Evolutionary conservation across 2,113 vertebrate species (phyloP), one percentile per base, ranked within the genome.

Genomic region (Vanacampus margaritifer): DNA sequence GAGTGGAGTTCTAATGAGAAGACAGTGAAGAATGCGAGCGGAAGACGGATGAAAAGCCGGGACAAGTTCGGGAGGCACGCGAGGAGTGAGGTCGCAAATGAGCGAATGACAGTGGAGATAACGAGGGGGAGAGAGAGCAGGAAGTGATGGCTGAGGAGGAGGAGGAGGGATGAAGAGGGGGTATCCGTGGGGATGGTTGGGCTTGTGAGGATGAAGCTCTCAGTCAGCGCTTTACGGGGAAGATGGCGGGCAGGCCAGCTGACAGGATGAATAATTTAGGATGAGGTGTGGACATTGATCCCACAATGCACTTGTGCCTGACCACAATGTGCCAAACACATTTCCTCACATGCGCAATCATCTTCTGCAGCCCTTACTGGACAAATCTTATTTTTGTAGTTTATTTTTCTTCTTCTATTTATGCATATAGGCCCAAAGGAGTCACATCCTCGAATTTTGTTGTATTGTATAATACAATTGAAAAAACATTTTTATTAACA

Each of bases 191-290:
- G 86, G 84, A 87, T 68, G 65, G 62, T 14, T 23, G 35, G 37
- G 37, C 1, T 41, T 6, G 36, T 39, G 37, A 46, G 68, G 78
- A 64, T 67, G 83, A 89, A 89, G 81, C 79, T 84, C 85, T 83
- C 84, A 83, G 87, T 91, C 90, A 91, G 90, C 90, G 79, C 80
- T 89, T 90, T 90, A 81, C 84, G 75, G 71, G 45, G 16, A 75
- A 61, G 50, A 83, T 85, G 76, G 75, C 68, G 83, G 88, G 89
- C 89, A 87, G 79, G 79, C 73, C 75, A 69, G 81, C 73, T 86
- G 89, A 91, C 88, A 90, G 87, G 83, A 89, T 91, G 89, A 91
- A 90, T 91, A 90, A 90, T 91, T 91, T 89, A 90, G 79, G 84
- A 86, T 35, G 72, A 87, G 85, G 85, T 86, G 84, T 84, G 82